Conservation (phyloP, 2,113 vertebrate genomes). For the Zapornia atra region DNA sequence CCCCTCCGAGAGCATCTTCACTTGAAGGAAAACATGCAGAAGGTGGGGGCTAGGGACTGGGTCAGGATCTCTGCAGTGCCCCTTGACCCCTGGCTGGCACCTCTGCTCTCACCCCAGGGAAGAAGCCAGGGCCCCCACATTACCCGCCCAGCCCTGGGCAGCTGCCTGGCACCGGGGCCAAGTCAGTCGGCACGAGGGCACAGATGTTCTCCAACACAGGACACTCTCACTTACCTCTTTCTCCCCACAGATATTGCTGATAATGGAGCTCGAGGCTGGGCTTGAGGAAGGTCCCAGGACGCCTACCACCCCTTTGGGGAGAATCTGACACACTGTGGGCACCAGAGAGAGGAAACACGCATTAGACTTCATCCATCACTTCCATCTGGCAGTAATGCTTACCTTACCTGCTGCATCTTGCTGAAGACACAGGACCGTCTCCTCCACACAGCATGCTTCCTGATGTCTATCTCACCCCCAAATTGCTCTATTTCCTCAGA, state of each 20-base stretch:
- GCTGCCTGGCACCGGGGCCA: fast-evolving
- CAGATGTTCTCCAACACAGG: fast-evolving
- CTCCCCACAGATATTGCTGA: constrained; percentile 99
- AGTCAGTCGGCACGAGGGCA: fast-evolving
- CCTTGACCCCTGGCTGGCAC: fast-evolving
- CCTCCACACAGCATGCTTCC: neutral
- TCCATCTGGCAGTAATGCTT: neutral
- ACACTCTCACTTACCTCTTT: constrained; percentile 88
- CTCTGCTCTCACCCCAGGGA: neutral
- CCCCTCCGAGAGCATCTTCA: neutral
- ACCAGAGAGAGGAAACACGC: neutral
- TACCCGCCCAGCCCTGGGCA: neutral
- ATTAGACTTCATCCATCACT: neutral
- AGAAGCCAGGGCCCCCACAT: neutral
- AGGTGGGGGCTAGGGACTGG: fast-evolving
- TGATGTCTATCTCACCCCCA: neutral
- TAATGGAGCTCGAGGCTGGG: constrained; percentile 97
- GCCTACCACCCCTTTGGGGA: constrained; percentile 95
- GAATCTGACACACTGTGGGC: constrained; percentile 94
- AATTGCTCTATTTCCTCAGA: neutral
- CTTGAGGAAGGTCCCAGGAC: constrained; percentile 96
- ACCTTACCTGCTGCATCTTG: neutral
- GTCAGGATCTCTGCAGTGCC: neutral
- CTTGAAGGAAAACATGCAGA: neutral
- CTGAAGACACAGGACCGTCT: fast-evolving